Percentiles rank a stretch among this genome's conserved stretches.
Conservation (phyloP, 2,888 invertebrate genomes). For the Idaea straminata region DNA sequence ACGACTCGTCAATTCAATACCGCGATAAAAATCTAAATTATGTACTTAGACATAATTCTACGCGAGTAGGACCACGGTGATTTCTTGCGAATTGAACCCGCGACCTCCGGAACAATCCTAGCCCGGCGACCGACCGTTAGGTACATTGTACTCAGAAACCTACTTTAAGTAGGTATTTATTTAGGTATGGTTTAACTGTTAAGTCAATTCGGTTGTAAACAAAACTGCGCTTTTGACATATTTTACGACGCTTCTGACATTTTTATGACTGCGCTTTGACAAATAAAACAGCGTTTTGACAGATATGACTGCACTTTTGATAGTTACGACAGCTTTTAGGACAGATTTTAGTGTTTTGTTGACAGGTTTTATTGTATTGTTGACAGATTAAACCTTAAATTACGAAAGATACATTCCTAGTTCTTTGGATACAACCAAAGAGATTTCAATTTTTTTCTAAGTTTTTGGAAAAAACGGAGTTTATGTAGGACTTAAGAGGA, state of each 20-base stretch:
- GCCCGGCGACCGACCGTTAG: neutral
- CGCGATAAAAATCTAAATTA: neutral
- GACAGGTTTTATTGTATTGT: no score
- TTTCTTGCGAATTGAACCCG: neutral
- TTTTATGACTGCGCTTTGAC: neutral
- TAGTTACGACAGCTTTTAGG: no score
- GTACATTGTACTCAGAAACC: neutral
- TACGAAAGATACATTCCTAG: no score
- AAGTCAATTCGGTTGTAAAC: neutral
- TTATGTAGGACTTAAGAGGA: no score
- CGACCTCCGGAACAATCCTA: neutral
- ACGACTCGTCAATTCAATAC: neutral
- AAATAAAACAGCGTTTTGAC: no score
- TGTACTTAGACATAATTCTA: neutral
- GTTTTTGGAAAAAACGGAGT: no score
- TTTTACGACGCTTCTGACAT: neutral
- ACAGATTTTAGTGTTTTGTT: no score
- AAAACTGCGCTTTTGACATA: neutral
- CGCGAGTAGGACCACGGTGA: neutral
- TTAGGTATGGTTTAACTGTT: neutral
- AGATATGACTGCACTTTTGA: no score
- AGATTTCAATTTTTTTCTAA: no score
- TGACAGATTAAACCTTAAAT: no score
- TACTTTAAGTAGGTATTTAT: neutral
- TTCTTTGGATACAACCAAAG: no score